phyloP scores from a whole-genome alignment of 2,888 invertebrate genomes.

The Lasioglossum lativentre region DNA sequence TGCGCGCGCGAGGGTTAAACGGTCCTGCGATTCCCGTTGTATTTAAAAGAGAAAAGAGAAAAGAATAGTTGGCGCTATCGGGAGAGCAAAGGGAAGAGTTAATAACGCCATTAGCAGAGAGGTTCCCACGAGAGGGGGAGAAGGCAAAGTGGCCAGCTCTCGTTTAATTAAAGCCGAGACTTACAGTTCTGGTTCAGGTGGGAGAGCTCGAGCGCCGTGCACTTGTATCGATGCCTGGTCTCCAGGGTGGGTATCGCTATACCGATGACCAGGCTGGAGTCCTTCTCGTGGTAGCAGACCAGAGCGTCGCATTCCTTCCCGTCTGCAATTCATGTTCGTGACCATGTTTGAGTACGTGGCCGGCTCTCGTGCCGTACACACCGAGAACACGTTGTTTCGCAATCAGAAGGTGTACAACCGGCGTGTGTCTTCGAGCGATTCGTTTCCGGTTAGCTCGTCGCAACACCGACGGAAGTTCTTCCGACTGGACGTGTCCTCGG shows the following conservation, averaged over 20 bases:
- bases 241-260: constrained; percentile 88
- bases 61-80: background rate
- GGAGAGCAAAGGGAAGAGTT: background rate
- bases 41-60: background rate
- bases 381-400: constrained; percentile 19
- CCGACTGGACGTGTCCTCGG: constrained; percentile 7
- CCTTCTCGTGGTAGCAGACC: constrained; percentile 88
- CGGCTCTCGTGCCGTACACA: background rate
- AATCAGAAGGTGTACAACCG: constrained; percentile 29
- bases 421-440: constrained; percentile 13
- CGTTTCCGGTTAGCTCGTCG: constrained; percentile 16
- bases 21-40: background rate
- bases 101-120: constrained; percentile 19
- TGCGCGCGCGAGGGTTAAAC: background rate
- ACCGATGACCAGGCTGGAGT: constrained; percentile 88
- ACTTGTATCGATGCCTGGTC: constrained; percentile 88
- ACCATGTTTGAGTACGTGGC: constrained; percentile 33
- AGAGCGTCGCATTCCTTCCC: constrained; percentile 88
- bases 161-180: constrained; percentile 80
- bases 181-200: constrained; percentile 86
- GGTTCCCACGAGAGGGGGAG: background rate
- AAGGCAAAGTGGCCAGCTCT: background rate
- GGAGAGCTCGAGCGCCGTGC: constrained; percentile 86
- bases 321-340: constrained; percentile 80
- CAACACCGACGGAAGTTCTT: constrained; percentile 10